phyloP scores from a whole-genome alignment of 2,797 vertebrate species.

The Menidia menidia region DNA sequence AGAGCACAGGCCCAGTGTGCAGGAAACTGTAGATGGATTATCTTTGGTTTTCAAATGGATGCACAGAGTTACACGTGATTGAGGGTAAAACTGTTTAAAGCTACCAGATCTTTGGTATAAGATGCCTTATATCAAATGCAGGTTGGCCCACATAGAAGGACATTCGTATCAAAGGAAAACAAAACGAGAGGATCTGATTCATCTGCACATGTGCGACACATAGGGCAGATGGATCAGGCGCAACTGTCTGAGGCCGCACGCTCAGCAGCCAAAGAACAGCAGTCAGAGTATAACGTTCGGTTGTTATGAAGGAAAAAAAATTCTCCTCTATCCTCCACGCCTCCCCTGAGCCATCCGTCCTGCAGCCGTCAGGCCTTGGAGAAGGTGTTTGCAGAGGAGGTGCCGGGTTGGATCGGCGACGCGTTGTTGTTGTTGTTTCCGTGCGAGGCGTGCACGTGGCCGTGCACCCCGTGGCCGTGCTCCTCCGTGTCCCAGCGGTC shows the following conservation, averaged over 20 bases:
- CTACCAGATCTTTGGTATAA: constrained; percentile 66
- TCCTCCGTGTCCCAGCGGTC: constrained; percentile 95
- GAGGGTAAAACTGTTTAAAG: constrained; percentile 41
- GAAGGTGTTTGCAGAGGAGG: constrained; percentile 89
- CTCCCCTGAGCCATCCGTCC: constrained; percentile 14
- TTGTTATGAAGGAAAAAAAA: constrained; percentile 4
- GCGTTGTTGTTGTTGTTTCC: constrained; percentile 63
- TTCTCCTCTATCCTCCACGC: constrained; percentile 29
- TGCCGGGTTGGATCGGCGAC: constrained; percentile 80
- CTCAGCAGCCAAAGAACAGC: constrained; percentile 38
- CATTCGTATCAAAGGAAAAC: constrained; percentile 47
- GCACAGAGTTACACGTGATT: constrained; percentile 24
- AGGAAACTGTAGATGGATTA: constrained; percentile 24
- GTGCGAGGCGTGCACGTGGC: constrained; percentile 70
- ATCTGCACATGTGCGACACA: constrained; percentile 45
- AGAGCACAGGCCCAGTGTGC: constrained; percentile 31
- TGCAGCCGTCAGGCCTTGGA: constrained; percentile 89
- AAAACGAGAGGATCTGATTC: constrained; percentile 47
- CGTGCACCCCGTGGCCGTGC: constrained; percentile 85
- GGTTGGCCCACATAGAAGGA: constrained; percentile 15
- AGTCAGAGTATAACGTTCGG: constrained; percentile 27
- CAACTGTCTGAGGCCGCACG: constrained; percentile 38
- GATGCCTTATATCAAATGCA: constrained; percentile 31
- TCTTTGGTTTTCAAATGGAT: constrained; percentile 67
- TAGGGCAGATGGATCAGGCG: constrained; percentile 60